These are phyloP conservation scores for Phalacrocorax pelagicus DNA, from an alignment of 2,113 vertebrate species.

Conservation along the genomic window DNA sequence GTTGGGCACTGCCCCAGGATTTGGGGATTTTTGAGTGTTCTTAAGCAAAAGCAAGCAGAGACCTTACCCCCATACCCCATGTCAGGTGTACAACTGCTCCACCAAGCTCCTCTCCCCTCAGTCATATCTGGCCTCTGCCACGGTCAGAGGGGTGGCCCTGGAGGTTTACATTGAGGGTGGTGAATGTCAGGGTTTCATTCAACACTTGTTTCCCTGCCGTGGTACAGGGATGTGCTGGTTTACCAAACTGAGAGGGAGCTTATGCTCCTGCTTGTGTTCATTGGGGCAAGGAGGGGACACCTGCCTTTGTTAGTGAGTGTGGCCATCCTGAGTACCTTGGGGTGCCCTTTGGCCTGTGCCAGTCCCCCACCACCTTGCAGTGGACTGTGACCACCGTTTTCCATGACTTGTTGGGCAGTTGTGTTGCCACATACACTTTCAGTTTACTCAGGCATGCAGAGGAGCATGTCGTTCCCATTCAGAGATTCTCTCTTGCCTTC, in stretches of 20 bases:
- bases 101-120: neutral
- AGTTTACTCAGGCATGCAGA: neutral
- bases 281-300: neutral
- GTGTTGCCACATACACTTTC: neutral
- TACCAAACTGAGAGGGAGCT: neutral
- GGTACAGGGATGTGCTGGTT: neutral
- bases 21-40: neutral
- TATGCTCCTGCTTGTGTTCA: neutral
- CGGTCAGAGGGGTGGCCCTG: neutral
- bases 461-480: accelerated
- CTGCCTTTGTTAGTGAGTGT: neutral
- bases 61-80: accelerated
- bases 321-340: neutral
- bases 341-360: neutral
- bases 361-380: neutral
- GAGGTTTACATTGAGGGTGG: neutral
- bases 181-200: neutral
- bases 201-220: accelerated
- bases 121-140: neutral
- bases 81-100: neutral
- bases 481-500: neutral
- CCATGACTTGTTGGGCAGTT: neutral
- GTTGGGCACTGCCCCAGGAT: neutral
- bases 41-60: neutral
- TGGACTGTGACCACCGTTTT: accelerated